Base-by-base conservation (phyloP, 2,113 vertebrate genomes). In the Elachura formosa region DNA sequence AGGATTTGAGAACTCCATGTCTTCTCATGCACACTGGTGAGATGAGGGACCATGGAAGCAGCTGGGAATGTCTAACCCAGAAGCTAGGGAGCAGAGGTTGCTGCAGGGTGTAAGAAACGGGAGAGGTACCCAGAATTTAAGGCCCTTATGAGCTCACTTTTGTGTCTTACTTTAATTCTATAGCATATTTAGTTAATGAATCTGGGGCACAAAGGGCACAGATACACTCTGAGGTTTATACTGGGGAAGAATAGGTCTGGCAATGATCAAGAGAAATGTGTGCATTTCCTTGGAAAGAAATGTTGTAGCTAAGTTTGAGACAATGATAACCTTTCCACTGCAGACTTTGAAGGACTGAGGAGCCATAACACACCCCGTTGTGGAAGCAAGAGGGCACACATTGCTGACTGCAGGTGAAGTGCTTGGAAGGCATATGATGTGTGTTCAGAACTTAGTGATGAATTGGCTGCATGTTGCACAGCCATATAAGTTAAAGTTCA, bases 321-420 rank as follows among this genome's bases (percentile, higher is more conserved):
- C 52, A 55, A 2, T 7, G 31, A 6, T 11, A n/a, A 8, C 8
- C 11, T 74, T 91, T 79, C 59, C 51, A 16, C 2, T 36, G 82
- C 52, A 91, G 48, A 36, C 4, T 24, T 20, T 45, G 45, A 34
- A 49, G 23, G n/a, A 4, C 18, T 49, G 46, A 55, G 62, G 67
- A 38, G 31, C 38, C 13, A 0, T 33, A 54, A 33, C 24, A 8
- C 20, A 14, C 56, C 25, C 1, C 6, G 6, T 3, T 75, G 29
- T 31, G 58, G 80, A 84, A 68, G 15, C 11, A 14, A 2, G 40
- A 74, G 34, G 33, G 18, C 29, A 25, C 1, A 0, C 10, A 69
- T 55, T 24, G 24, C n/a, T 74, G n/a, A 5, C 13, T 40, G 56
- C 8, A n/a, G 49, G 20, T 20, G 0, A 72, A 40, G 31, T 43